Base-by-base conservation (phyloP, 2,113 vertebrate species). In the Hydrolagus affinis region DNA sequence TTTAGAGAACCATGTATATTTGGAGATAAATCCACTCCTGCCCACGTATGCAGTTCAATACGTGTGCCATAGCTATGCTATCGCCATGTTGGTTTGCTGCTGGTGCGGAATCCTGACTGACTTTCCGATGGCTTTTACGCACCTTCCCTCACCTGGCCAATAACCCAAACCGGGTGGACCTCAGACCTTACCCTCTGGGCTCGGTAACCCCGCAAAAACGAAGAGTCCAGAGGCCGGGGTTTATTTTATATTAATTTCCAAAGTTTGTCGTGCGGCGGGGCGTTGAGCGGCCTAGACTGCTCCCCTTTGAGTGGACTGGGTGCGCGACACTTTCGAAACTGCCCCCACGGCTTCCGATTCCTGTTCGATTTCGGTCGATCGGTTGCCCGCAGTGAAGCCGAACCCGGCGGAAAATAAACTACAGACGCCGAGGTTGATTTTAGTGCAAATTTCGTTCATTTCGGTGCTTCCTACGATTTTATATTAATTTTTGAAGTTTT, bases 71-170 rank as follows among this genome's bases (percentile, higher is more conserved):
- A 91, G 92, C 88, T 87, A 86, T 60, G 87, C 88, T 88, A 92
- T 94, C 95, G 95, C 96, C 96, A 96, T 96, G 95, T 97, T 96
- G 96, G 88, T 94, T 94, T 91, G 88, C 90, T 91, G 87, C 89
- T 87, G 85, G 86, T 87, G 85, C 86, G 56, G 87, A 86, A 71
- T 25, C 68, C 44, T 83, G 15, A 62, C 28, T 21, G 88, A 91
- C 85, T 90, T 86, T 87, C 89, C 88, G 86, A 86, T 88, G 89
- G 89, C 87, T 92, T 93, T 91, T 87, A 89, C 72, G 86, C 89
- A 87, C 87, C 88, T 86, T 87, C 87, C 90, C 77, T 86, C 80
- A 85, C 86, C 85, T 86, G 92, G 92, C 92, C 92, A 93, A 88
- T 87, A 70, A 11, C 23, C 86, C 7, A 87, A 89, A 85, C 21